These are phyloP conservation scores for Luidia sarsii DNA, from an alignment of 53 echinoderm and acorn worm species.

Conservation along the genomic window DNA sequence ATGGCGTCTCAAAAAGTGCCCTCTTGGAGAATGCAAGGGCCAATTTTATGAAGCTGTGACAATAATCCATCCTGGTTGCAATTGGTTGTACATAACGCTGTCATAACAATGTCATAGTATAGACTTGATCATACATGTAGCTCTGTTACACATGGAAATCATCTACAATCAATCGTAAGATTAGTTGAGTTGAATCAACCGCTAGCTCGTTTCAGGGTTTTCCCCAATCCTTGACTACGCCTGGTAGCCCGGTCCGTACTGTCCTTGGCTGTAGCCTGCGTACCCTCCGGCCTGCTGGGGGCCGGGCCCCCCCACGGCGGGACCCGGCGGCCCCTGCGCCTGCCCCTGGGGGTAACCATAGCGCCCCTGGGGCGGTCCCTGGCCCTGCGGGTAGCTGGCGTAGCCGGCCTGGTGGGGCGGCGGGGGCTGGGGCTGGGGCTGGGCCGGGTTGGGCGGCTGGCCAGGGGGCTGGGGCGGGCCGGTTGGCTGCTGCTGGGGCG, in stretches of 20 bases:
- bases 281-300: conserved; percentile 60
- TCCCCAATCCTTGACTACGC: conserved; percentile 4
- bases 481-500: conserved; percentile 9
- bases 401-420: conserved; percentile 66
- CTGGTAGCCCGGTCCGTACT: conserved; percentile 55
- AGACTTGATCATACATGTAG: too few species aligned
- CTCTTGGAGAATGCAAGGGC: too few species aligned
- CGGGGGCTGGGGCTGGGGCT: conserved; percentile 49
- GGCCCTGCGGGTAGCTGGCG: conserved; percentile 68
- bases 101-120: too few species aligned
- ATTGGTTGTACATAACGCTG: too few species aligned
- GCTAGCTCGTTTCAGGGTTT: too few species aligned
- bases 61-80: too few species aligned
- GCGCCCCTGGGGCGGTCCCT: conserved; percentile 57
- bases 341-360: conserved; percentile 60
- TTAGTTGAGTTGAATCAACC: too few species aligned
- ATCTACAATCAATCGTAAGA: too few species aligned
- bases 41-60: too few species aligned
- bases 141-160: too few species aligned
- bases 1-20: too few species aligned
- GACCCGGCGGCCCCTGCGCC: conserved; percentile 55
- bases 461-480: conserved; percentile 61
- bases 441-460: conserved; percentile 49
- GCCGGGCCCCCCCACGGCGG: conserved; percentile 41
- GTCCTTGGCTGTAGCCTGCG: conserved; percentile 75